A percentile compares a stretch with the other conserved stretches of the same genome.
These are phyloP conservation scores for Melopsittacus undulatus DNA, from an alignment of 2,797 vertebrate species.

Conservation along the genomic window DNA sequence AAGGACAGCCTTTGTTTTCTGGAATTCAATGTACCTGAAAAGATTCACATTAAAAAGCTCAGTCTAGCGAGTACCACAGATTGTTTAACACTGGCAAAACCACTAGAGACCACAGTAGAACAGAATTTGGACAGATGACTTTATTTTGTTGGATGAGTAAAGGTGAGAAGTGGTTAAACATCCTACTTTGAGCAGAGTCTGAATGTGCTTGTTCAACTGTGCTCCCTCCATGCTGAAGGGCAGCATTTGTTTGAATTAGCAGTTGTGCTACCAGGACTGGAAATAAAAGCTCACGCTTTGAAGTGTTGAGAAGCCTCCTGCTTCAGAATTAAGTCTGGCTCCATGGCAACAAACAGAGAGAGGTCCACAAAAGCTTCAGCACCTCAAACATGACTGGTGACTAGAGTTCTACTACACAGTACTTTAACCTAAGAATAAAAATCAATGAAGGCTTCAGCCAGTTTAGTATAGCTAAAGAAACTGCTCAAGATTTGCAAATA, in stretches of 20 bases:
- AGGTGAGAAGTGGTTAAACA: background rate
- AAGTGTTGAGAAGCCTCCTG: slow-evolving; percentile 27
- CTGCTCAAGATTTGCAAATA: background rate
- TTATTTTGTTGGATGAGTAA: background rate
- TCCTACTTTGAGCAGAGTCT: background rate
- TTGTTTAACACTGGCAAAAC: background rate
- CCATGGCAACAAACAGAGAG: slow-evolving; percentile 51
- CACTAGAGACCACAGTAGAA: background rate
- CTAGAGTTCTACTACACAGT: background rate
- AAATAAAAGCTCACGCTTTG: slow-evolving; percentile 36
- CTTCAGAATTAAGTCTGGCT: slow-evolving; percentile 42
- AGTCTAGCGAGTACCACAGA: background rate
- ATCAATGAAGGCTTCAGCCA: background rate
- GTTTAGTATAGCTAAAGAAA: background rate
- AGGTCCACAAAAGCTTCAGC: slow-evolving; percentile 40
- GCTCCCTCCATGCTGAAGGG: background rate
- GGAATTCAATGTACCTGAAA: background rate
- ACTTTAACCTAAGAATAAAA: background rate
- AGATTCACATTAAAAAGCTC: background rate
- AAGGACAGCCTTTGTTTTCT: background rate
- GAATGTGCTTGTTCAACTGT: background rate
- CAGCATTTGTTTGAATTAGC: background rate
- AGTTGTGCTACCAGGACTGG: background rate
- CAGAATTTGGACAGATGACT: background rate
- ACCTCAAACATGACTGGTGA: slow-evolving; percentile 23